Base-by-base conservation (phyloP, 2,888 invertebrate genomes). In the Plebejus argus region DNA sequence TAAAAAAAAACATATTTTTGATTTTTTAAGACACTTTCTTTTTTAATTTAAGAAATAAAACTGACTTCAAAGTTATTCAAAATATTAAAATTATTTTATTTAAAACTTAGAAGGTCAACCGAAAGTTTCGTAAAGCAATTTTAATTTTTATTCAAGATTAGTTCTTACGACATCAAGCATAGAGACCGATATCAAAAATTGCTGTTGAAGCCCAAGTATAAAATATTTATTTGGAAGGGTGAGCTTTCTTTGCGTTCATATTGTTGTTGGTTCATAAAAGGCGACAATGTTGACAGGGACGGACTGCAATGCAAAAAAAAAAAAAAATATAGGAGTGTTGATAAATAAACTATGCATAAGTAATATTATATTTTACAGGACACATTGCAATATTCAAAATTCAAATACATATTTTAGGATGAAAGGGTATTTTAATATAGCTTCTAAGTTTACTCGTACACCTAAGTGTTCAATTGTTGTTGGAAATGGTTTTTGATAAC, bases 191-290 rank as follows among this genome's bases (percentile, higher is more conserved):
- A 76, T 80, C 4, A 61, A 39, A 53, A 71, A 70, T 71, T 53
- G 72, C 39, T 78, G 45, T 58, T 28, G 79, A 83, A 82, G 80
- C 77, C 78, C 79, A 87, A 85, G 84, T 85, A 85, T 86, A 89
- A 89, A 89, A 88, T 82, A 84, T 87, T 86, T 88, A 85, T 88
- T 89, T 87, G 85, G 87, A 85, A 90, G 91, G 92, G 91, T 87
- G 86, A 86, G 89, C 90, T 92, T 93, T 91, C 92, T 92, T 93
- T 81, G 86, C 89, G 89, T 87, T 87, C 88, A 87, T 88, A 86
- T 86, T 90, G 88, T 92, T 90, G 90, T 90, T 89, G 87, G 86
- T 86, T 85, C 87, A 84, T 89, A 89, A 90, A 90, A 89, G 87
- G 86, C 86, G 84, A 87, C 87, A 87, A 89, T 85, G 82, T 81